phyloP scores from a whole-genome alignment of 2,888 invertebrate species.

The Steromphala cineraria region DNA sequence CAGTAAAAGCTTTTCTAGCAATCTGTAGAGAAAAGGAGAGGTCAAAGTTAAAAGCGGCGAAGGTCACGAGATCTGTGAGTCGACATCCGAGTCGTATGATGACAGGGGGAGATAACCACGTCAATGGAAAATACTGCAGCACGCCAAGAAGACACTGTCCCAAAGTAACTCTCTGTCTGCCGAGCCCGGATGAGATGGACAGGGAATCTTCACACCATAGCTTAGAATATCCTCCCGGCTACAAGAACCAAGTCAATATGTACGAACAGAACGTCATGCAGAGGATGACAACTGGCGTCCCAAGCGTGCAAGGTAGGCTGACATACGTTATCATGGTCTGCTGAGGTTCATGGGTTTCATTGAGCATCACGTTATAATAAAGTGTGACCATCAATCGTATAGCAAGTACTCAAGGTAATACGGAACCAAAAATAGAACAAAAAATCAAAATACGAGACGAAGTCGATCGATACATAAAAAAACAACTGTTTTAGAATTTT shows the following conservation, averaged over 20 bases:
- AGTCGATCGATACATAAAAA: too few relatives aligned
- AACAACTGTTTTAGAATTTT: too few relatives aligned
- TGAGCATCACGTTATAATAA: too few relatives aligned
- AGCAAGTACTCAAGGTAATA: too few relatives aligned
- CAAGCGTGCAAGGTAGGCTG: too few relatives aligned
- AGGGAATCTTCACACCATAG: neutral
- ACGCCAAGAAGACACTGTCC: neutral
- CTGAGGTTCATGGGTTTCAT: too few relatives aligned
- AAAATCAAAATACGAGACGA: too few relatives aligned
- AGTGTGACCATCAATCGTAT: too few relatives aligned
- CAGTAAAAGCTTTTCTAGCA: neutral
- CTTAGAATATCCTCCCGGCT: neutral
- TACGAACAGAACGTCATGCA: neutral
- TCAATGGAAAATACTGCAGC: neutral
- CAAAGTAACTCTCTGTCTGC: neutral
- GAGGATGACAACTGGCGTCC: neutral
- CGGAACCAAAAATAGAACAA: too few relatives aligned
- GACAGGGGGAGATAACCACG: neutral
- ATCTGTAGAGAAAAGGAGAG: neutral
- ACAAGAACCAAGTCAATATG: neutral
- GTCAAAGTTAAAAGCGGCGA: neutral
- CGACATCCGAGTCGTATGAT: neutral
- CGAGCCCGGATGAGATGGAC: neutral
- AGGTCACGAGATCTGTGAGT: neutral
- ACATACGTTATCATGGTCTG: too few relatives aligned